phyloP scores from a whole-genome alignment of 2,113 vertebrate species.

The Plestiodon gilberti region DNA sequence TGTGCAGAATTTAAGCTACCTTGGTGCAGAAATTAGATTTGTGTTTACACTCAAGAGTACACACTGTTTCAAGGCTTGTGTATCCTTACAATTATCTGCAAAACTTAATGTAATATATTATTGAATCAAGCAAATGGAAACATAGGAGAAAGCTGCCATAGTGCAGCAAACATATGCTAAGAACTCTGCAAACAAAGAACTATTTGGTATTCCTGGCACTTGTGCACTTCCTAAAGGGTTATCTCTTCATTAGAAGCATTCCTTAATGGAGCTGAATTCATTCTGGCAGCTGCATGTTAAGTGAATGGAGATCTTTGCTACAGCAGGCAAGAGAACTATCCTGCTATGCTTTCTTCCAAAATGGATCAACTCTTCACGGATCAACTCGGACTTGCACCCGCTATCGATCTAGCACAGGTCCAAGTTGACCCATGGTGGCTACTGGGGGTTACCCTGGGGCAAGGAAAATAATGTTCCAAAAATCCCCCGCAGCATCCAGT shows the following conservation, averaged over 20 bases:
- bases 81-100: slow-evolving; percentile 8
- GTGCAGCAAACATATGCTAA: slow-evolving; percentile 5
- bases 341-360: slow-evolving; percentile 19
- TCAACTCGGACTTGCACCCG: no score
- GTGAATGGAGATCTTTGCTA: neutral
- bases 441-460: no score
- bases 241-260: slow-evolving; percentile 47
- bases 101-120: slow-evolving; percentile 5
- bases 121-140: neutral
- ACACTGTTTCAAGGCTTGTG: no score
- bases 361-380: no score
- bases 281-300: slow-evolving; percentile 41
- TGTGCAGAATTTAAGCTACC: neutral
- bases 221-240: slow-evolving; percentile 26
- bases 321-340: slow-evolving; percentile 15
- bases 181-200: slow-evolving; percentile 33
- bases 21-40: neutral
- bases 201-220: slow-evolving; percentile 41
- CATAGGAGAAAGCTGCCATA: slow-evolving; percentile 1
- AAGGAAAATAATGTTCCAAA: no score
- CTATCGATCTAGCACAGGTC: no score
- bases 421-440: no score
- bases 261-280: slow-evolving; percentile 39
- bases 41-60: neutral
- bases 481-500: no score